Evolutionary conservation across 2,888 invertebrate genomes (phyloP).

Genomic region (Eupithecia vulgata): DNA sequence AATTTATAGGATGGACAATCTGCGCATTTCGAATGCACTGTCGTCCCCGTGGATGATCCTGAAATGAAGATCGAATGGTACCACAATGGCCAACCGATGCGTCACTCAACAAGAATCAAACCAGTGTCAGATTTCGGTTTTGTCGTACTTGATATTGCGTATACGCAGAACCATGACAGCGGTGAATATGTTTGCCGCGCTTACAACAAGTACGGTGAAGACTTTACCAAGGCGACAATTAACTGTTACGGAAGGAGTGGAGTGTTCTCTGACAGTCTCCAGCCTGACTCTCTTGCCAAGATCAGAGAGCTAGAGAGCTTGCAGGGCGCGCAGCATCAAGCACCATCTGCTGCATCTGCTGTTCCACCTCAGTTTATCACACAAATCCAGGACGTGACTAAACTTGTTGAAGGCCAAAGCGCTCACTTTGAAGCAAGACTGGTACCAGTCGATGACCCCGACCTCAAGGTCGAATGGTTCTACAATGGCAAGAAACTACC

Average conservation of each 20-base stretch:
- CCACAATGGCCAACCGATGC: conserved; percentile 95
- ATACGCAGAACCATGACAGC: conserved; percentile 95
- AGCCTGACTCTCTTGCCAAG: conserved; percentile 94
- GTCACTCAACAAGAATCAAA: conserved; percentile 95
- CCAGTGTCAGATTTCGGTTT: conserved; percentile 98
- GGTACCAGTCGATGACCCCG: conserved; percentile 97
- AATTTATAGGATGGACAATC: conserved; percentile 90
- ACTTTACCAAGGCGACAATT: conserved; percentile 93
- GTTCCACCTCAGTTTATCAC: conserved; percentile 96
- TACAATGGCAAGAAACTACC: conserved; percentile 96
- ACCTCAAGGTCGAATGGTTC: conserved; percentile 97
- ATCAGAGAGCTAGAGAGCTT: conserved; percentile 93
- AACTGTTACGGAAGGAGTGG: conserved; percentile 93
- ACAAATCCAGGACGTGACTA: conserved; percentile 92
- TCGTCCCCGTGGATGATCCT: conserved; percentile 97
- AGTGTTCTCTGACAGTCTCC: conserved; percentile 94
- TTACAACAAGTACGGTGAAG: conserved; percentile 95
- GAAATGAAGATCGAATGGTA: conserved; percentile 98
- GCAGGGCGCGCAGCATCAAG: conserved; percentile 87
- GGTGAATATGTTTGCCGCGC: conserved; percentile 97
- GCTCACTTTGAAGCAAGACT: conserved; percentile 97
- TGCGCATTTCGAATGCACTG: conserved; percentile 97
- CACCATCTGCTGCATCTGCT: conserved; percentile 86
- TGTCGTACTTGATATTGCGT: conserved; percentile 97
- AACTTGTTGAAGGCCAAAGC: conserved; percentile 96